A percentile compares a stretch with the other conserved stretches of the same genome.
phyloP scores from a whole-genome alignment of 2,113 vertebrate species.

The Astatotilapia flaviijosephi region DNA sequence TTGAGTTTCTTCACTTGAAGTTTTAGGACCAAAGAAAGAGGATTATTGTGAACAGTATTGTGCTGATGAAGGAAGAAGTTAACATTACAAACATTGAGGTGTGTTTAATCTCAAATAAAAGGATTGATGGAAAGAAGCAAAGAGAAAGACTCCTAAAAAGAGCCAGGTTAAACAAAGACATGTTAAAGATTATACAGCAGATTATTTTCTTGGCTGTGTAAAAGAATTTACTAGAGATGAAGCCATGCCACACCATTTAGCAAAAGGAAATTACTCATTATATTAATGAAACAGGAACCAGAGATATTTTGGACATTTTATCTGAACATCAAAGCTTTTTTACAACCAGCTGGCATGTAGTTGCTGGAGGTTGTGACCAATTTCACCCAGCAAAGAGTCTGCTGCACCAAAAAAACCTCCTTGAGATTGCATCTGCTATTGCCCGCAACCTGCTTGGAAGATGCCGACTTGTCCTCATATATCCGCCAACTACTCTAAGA shows the following conservation, averaged over 20 bases:
- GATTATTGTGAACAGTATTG: not conserved
- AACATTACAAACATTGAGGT: not conserved
- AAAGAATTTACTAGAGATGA: not conserved
- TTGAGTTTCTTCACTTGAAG: not conserved
- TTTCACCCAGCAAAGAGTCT: not conserved
- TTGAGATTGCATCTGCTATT: not conserved
- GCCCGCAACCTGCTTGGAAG: not conserved
- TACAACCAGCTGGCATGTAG: not conserved
- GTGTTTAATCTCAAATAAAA: not conserved
- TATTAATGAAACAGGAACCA: not conserved
- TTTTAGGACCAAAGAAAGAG: not conserved
- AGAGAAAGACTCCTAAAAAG: not conserved
- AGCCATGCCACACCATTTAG: not conserved
- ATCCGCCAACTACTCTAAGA: not conserved
- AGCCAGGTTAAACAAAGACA: not conserved
- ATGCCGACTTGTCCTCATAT: not conserved
- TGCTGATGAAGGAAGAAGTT: not conserved
- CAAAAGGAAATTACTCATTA: not conserved
- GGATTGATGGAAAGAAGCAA: rapidly evolving
- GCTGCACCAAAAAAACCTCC: not conserved
- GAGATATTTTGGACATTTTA: not conserved
- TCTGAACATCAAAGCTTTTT: not conserved
- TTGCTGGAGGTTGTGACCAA: not conserved
- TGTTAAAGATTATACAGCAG: not conserved
- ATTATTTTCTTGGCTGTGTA: not conserved